phyloP scores from a whole-genome alignment of 2,888 invertebrate species.

The Aquatica leii region DNA sequence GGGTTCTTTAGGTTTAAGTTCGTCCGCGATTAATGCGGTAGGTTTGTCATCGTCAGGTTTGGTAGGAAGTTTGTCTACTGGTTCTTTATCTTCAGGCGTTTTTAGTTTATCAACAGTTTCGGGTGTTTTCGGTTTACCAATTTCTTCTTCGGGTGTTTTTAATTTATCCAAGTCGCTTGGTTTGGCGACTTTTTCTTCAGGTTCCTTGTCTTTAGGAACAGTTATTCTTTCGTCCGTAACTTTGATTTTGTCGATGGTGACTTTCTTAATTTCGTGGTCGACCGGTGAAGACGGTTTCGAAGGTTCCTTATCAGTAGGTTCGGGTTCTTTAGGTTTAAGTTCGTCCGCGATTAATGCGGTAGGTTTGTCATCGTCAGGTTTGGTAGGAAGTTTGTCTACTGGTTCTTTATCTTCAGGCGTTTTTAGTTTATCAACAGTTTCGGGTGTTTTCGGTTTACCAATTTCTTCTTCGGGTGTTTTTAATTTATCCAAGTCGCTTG shows the following conservation, averaged over 20 bases:
- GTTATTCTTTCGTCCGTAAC: not conserved
- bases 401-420: not conserved
- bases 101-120: not conserved
- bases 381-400: not conserved
- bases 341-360: not conserved
- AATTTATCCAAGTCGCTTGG: not conserved
- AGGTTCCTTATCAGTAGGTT: not conserved
- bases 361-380: constrained; percentile 4
- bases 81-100: not conserved
- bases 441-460: not conserved
- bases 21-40: too few relatives aligned
- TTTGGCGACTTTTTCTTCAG: not conserved
- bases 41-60: not conserved
- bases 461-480: not conserved
- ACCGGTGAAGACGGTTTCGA: not conserved
- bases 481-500: too few relatives aligned
- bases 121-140: not conserved
- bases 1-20: constrained; percentile 4
- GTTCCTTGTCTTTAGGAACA: not conserved
- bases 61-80: not conserved
- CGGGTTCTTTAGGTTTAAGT: constrained; percentile 5
- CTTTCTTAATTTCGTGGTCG: not conserved
- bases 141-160: constrained; percentile 2
- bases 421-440: too few relatives aligned
- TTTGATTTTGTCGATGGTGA: constrained; percentile 3